A percentile compares a stretch with the other conserved stretches of the same genome.
phyloP scores from a whole-genome alignment of 2,797 vertebrate genomes.

The Paramormyrops hopkinsi region DNA sequence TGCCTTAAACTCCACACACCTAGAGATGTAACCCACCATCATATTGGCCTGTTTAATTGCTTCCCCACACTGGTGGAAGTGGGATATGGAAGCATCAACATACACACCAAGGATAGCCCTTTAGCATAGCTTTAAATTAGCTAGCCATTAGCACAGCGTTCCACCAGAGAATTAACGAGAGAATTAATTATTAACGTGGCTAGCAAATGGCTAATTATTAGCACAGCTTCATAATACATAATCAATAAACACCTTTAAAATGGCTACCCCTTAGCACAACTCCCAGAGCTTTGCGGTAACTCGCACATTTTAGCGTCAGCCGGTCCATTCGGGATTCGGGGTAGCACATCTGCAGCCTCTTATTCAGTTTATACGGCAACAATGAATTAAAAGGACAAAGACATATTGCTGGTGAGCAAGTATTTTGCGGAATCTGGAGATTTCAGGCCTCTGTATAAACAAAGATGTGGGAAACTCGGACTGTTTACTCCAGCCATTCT shows the following conservation, averaged over 20 bases:
- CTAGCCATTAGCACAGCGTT: conserved; percentile 13
- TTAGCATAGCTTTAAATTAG: background rate
- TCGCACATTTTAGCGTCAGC: background rate
- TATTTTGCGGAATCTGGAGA: conserved; percentile 18
- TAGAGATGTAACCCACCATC: background rate
- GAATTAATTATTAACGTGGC: background rate
- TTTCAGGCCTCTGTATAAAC: conserved; percentile 50
- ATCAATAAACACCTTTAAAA: background rate
- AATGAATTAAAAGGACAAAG: conserved; percentile 25
- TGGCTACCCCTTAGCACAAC: background rate
- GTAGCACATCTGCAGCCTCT: conserved; percentile 27
- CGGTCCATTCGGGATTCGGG: background rate
- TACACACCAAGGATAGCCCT: background rate
- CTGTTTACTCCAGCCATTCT: conserved; percentile 67
- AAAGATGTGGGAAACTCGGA: conserved; percentile 66
- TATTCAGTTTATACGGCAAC: conserved; percentile 18
- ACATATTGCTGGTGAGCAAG: conserved; percentile 19
- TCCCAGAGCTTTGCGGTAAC: background rate
- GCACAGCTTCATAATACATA: background rate
- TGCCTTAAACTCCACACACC: background rate
- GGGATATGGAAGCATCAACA: background rate
- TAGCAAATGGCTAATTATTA: background rate
- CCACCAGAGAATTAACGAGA: background rate
- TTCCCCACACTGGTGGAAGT: background rate
- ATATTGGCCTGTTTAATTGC: background rate